Evolutionary conservation across 2,797 vertebrate species (phyloP).

Genomic region (Mormyrops boulengeri): DNA sequence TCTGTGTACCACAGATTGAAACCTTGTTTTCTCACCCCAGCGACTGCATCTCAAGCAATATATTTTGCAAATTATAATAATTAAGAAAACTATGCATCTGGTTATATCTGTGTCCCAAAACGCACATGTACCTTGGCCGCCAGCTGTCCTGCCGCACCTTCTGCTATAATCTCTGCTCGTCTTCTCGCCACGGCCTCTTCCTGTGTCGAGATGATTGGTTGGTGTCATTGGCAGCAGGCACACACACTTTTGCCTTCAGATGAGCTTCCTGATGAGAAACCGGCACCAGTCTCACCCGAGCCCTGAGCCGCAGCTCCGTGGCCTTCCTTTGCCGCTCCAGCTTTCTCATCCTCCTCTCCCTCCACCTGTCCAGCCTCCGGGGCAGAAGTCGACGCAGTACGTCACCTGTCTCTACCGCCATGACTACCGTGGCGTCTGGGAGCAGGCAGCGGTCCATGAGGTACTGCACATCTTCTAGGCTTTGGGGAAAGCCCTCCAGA

Average conservation of each 20-base stretch:
- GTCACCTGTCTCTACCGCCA: slow-evolving; percentile 64
- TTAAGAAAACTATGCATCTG: neutral
- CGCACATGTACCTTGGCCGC: slow-evolving; percentile 43
- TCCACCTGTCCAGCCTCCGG: slow-evolving; percentile 65
- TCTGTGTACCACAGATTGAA: neutral
- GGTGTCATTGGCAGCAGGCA: neutral
- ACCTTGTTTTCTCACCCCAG: neutral
- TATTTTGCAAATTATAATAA: neutral
- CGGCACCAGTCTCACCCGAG: slow-evolving; percentile 54
- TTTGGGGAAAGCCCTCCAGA: slow-evolving; percentile 83
- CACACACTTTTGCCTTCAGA: neutral
- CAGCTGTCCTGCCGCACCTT: slow-evolving; percentile 46
- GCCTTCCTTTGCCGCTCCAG: slow-evolving; percentile 55
- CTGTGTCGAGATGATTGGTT: slow-evolving; percentile 47
- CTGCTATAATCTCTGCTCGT: slow-evolving; percentile 73
- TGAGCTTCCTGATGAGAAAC: neutral
- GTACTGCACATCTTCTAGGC: slow-evolving; percentile 67
- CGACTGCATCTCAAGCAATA: neutral
- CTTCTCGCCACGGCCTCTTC: slow-evolving; percentile 67
- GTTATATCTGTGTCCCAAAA: neutral
- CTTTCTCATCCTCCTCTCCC: slow-evolving; percentile 47
- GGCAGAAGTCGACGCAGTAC: slow-evolving; percentile 71
- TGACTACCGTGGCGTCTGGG: slow-evolving; percentile 67
- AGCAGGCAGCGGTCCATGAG: slow-evolving; percentile 69
- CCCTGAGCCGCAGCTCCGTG: slow-evolving; percentile 62